Evolutionary conservation across 2,797 vertebrate species (phyloP).

Genomic region (Gorsachius magnificus): DNA sequence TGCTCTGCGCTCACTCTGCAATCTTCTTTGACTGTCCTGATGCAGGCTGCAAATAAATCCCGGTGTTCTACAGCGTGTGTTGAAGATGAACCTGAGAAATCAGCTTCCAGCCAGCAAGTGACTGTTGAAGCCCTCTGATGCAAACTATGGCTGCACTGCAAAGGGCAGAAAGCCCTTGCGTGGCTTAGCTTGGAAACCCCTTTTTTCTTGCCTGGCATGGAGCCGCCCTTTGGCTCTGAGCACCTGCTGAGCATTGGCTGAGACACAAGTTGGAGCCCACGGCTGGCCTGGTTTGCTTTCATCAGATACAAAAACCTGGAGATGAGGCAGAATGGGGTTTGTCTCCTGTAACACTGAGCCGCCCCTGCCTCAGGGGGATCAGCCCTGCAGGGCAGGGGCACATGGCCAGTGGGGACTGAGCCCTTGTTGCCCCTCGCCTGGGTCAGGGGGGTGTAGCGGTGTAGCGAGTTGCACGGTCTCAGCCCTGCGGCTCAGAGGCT

Average conservation of each 20-base stretch:
- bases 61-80: accelerated
- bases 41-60: background rate
- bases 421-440: accelerated
- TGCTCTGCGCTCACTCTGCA: background rate
- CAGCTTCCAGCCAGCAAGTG: background rate
- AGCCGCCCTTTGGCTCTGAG: background rate
- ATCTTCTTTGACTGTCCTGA: background rate
- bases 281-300: background rate
- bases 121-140: background rate
- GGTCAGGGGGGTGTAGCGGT: background rate
- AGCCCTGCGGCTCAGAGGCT: accelerated
- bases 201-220: background rate
- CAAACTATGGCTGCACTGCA: background rate
- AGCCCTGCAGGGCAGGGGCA: background rate
- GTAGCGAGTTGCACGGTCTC: accelerated
- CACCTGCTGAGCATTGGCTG: accelerated
- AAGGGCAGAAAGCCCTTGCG: background rate
- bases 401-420: accelerated
- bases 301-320: background rate
- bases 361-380: background rate
- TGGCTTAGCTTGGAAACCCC: background rate
- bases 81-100: background rate
- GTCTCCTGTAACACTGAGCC: background rate
- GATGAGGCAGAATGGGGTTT: background rate
- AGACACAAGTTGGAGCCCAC: background rate